A percentile compares a stretch with the other conserved stretches of the same genome.
Conservation (phyloP, 2,113 vertebrate genomes). For the Jaculus jaculus region DNA sequence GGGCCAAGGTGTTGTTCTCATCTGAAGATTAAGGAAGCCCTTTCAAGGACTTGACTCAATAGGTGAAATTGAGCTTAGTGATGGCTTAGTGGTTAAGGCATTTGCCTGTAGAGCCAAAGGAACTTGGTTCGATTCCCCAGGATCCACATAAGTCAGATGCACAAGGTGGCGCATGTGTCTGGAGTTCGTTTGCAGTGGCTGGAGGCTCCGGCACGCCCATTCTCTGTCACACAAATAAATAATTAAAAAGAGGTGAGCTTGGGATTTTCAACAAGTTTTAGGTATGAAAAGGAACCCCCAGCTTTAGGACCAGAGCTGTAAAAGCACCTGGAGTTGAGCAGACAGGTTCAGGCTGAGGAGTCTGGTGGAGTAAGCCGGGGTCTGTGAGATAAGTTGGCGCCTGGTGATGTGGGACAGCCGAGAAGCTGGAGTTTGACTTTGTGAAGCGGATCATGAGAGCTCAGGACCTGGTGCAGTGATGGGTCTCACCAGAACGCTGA, state of each 20-base stretch:
- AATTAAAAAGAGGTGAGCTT: neutral
- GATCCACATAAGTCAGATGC: too few relatives aligned
- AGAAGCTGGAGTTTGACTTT: neutral
- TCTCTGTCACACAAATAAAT: too few relatives aligned
- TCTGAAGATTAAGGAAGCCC: neutral
- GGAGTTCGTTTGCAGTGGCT: too few relatives aligned
- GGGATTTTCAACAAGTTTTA: slow-evolving; percentile 8
- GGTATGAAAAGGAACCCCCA: neutral
- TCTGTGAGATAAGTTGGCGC: neutral
- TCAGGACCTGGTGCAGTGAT: neutral
- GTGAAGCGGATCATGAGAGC: neutral
- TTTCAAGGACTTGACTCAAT: neutral
- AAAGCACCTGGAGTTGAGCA: neutral
- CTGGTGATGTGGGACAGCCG: neutral
- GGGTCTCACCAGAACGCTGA: rapidly evolving
- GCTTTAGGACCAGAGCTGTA: neutral
- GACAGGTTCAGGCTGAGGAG: neutral
- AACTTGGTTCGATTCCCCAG: too few relatives aligned
- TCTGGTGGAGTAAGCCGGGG: neutral
- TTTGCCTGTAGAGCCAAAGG: too few relatives aligned
- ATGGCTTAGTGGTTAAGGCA: too few relatives aligned
- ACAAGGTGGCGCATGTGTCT: too few relatives aligned
- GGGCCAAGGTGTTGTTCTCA: neutral
- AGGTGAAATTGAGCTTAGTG: neutral
- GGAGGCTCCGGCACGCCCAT: too few relatives aligned